Evolutionary conservation across 2,888 invertebrate species (phyloP), one percentile per base, ranked within the genome.

Genomic region (Molorchus minor): DNA sequence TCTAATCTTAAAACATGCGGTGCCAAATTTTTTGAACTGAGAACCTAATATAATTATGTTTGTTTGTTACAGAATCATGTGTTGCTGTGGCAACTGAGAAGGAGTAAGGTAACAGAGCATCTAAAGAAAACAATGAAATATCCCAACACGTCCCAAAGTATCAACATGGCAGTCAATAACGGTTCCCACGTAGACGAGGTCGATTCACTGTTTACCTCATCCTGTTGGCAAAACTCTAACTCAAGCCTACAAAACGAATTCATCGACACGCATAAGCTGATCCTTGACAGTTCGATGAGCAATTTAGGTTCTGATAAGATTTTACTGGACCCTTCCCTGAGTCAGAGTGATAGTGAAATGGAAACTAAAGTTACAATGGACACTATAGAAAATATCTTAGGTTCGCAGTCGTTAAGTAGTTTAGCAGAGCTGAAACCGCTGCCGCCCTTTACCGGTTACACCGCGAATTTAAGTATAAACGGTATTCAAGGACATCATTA

Each of bases 401-500:
- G 52, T 30, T 30, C 52, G 2, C 52, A 41, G 7, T 41, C 41
- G 5, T 19, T 52, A 25, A 52, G 20, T 41, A 88, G 87, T 46
- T 84, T 93, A 62, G 92, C 93, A 29, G 94, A 94, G 75, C 83
- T 94, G 64, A 94, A 94, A 77, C 90, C 91, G 0, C 82, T 94
- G 69, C 94, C 94, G 2, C 94, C 94, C 3, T 93, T 94, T 79
- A 91, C 92, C 40, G 91, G 90, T 20, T 93, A 93, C 81, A 92
- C 93, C 13, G 92, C 92, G 1, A 92, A 93, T 73, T 82, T 94
- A 60, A 92, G 92, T 70, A 93, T 93, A 79, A 93, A 93, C 81
- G 93, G 93, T 53, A 93, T 93, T 73, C 91, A 92, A 51, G 93
- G 93, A 1, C 93, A 92, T 77, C 93, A 93, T 77, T 93, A 91